Percentiles rank a stretch among this genome's conserved stretches.
These are phyloP conservation scores for Drosophila ochracea DNA, from an alignment of 2,888 invertebrate species.

Conservation along the genomic window DNA sequence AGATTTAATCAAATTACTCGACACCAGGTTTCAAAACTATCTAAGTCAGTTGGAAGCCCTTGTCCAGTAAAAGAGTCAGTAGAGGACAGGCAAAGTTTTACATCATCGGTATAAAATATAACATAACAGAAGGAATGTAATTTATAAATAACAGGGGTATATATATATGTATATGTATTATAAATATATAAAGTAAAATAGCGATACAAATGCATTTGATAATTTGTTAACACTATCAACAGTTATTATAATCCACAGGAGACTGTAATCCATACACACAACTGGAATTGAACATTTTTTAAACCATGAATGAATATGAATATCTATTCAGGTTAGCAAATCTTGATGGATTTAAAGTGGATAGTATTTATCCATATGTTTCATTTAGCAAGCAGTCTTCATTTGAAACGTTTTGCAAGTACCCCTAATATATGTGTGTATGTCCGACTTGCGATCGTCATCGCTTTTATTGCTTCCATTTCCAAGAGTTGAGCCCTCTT, in stretches of 20 bases:
- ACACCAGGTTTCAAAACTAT: not conserved
- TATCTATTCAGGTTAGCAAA: not conserved
- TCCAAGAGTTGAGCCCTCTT: constrained; percentile 24
- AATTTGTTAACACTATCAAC: not conserved
- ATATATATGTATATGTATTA: no score
- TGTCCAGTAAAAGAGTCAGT: not conserved
- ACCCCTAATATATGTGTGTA: not conserved
- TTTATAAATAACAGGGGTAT: not conserved
- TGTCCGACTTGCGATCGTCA: not conserved
- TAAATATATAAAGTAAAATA: not conserved
- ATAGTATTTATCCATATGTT: not conserved
- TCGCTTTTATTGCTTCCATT: constrained; percentile 46
- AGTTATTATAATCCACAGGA: not conserved
- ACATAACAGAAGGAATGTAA: not conserved
- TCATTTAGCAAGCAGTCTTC: not conserved
- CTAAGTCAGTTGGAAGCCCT: not conserved
- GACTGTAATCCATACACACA: not conserved
- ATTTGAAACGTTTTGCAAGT: not conserved
- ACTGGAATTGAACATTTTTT: not conserved
- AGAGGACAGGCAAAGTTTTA: not conserved
- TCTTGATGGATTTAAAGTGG: not conserved
- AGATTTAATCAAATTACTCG: not conserved
- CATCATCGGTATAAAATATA: not conserved
- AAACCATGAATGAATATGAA: not conserved
- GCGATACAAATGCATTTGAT: not conserved